Conservation (phyloP, 1,140 invertebrate species). For the Lepidostoma basale region DNA sequence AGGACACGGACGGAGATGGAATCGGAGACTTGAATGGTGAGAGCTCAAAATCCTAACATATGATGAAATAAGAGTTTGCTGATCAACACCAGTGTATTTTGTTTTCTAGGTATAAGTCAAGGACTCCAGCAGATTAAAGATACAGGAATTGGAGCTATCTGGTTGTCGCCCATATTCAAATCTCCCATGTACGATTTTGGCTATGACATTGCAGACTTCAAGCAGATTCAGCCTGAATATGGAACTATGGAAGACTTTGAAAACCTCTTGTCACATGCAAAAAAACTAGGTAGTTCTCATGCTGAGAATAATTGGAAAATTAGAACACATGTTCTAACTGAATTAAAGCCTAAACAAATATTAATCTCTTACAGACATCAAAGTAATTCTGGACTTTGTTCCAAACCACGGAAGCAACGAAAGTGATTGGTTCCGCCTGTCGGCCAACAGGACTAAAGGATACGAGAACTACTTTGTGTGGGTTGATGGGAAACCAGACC, state of each 20-base stretch:
- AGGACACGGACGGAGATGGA: constrained; percentile 65
- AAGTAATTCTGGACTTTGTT: constrained; percentile 70
- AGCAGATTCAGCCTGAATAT: constrained; percentile 59
- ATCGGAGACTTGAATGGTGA: constrained; percentile 67
- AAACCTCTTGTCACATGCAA: constrained; percentile 54
- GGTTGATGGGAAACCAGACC: constrained; percentile 62
- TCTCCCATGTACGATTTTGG: constrained; percentile 70
- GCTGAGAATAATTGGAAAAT: too few species aligned
- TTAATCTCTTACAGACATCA: constrained; percentile 56
- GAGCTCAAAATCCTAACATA: too few species aligned
- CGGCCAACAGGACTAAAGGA: constrained; percentile 62
- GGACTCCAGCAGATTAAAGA: constrained; percentile 70
- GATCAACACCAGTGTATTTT: too few species aligned
- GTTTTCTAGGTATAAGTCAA: constrained; percentile 57
- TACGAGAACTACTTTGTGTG: constrained; percentile 75
- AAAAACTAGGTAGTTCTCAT: constrained; percentile 52
- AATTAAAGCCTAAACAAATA: too few species aligned
- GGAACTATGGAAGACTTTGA: constrained; percentile 71
- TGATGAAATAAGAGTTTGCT: too few species aligned
- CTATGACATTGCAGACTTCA: constrained; percentile 71
- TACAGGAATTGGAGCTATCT: constrained; percentile 68
- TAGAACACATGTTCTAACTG: neutral
- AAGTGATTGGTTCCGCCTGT: constrained; percentile 74
- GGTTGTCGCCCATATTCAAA: constrained; percentile 67
- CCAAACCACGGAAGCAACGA: constrained; percentile 75